Evolutionary conservation across 2,888 invertebrate species (phyloP).

Genomic region (Amblyteles armatorius): DNA sequence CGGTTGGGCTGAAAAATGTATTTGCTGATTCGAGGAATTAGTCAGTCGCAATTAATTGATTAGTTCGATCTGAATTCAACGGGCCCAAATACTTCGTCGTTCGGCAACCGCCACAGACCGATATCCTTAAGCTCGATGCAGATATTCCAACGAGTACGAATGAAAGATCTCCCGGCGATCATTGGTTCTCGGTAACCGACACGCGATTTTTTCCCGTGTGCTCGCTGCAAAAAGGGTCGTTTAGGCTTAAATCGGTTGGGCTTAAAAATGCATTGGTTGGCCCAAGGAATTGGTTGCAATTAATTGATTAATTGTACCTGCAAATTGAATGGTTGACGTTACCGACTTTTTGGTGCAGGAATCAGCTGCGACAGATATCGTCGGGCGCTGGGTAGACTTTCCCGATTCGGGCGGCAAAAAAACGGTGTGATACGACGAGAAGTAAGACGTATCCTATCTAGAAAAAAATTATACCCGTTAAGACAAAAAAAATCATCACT

Average conservation of each 20-base stretch:
- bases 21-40: too few relatives aligned
- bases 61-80: too few relatives aligned
- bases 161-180: constrained; percentile 20
- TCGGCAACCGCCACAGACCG: constrained; percentile 38
- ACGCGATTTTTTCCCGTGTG: background rate
- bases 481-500: background rate
- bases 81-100: constrained; percentile 28
- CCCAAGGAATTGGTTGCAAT: too few relatives aligned
- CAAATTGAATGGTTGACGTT: too few relatives aligned
- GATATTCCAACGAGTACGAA: constrained; percentile 58
- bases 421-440: background rate
- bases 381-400: background rate
- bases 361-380: background rate
- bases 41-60: too few relatives aligned
- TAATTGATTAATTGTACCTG: too few relatives aligned
- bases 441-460: background rate
- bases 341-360: too few relatives aligned
- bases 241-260: too few relatives aligned
- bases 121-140: constrained; percentile 39
- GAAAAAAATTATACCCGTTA: background rate
- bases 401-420: background rate
- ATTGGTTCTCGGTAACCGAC: background rate
- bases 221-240: background rate
- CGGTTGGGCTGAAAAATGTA: too few relatives aligned
- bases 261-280: too few relatives aligned